These are phyloP conservation scores for Pocillopora damicornis DNA, from an alignment of 64 coral and sea anemone genomes.

Conservation along the genomic window DNA sequence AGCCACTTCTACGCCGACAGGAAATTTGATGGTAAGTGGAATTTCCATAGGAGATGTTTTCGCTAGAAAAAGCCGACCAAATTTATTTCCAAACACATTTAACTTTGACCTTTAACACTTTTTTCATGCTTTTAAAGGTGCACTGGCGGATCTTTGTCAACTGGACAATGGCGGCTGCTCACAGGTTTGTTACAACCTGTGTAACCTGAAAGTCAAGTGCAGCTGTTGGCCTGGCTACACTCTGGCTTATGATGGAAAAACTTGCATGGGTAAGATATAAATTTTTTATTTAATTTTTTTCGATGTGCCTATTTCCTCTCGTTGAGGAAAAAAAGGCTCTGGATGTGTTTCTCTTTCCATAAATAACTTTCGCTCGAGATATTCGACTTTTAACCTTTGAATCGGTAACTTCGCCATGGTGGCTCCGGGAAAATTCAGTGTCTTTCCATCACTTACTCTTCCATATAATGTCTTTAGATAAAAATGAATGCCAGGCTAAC, in stretches of 20 bases:
- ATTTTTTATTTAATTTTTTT: not conserved
- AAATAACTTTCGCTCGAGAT: no score
- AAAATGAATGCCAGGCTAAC: slow-evolving; percentile 83
- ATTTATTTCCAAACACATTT: no score
- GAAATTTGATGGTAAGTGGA: no score
- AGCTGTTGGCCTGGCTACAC: slow-evolving; percentile 87
- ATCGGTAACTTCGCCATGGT: no score
- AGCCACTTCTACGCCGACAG: no score
- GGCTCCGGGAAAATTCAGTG: not conserved
- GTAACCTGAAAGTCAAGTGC: slow-evolving; percentile 88
- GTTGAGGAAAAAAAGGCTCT: no score
- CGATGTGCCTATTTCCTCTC: no score
- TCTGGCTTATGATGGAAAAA: slow-evolving; percentile 94
- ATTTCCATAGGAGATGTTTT: no score
- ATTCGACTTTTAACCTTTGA: no score
- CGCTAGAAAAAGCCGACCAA: no score
- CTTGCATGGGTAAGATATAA: slow-evolving; percentile 73
- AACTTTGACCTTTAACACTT: not conserved
- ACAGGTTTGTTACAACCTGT: slow-evolving; percentile 93
- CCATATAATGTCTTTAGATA: slow-evolving; percentile 42
- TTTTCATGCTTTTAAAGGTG: slow-evolving; percentile 37
- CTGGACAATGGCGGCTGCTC: slow-evolving; percentile 90
- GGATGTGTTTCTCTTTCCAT: no score
- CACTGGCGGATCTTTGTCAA: slow-evolving; percentile 86
- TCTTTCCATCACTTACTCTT: not conserved